phyloP scores from a whole-genome alignment of 2,797 vertebrate species.

The Hydrocynus forskahlii region DNA sequence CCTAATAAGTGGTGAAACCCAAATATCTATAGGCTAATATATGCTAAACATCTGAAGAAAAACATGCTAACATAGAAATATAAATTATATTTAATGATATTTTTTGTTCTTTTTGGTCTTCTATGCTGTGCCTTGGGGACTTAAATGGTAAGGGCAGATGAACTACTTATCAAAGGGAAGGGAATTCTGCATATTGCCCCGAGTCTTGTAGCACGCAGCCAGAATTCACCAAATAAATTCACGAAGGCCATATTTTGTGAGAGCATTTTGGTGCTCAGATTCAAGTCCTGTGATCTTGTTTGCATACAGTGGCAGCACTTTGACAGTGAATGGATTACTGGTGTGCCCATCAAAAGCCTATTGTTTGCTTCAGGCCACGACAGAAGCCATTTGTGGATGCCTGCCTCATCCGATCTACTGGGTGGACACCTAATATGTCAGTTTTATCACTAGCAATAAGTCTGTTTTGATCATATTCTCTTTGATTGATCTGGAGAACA shows the following conservation, averaged over 20 bases:
- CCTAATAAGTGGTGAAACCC: not conserved
- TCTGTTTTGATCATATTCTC: slow-evolving; percentile 14
- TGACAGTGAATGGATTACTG: slow-evolving; percentile 29
- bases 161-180: not conserved
- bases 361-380: slow-evolving; percentile 2
- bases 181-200: slow-evolving; percentile 12
- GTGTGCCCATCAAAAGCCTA: slow-evolving; percentile 16
- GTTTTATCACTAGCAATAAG: slow-evolving; percentile 7
- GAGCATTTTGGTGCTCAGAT: slow-evolving; percentile 28
- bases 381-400: slow-evolving; percentile 2
- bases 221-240: slow-evolving; percentile 43
- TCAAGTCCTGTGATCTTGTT: slow-evolving; percentile 37
- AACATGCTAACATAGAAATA: slow-evolving; percentile 43
- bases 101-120: slow-evolving; percentile 25
- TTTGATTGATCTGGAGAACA: not conserved
- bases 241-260: slow-evolving; percentile 53
- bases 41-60: slow-evolving; percentile 17
- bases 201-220: slow-evolving; percentile 25
- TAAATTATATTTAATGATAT: slow-evolving; percentile 16
- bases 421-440: slow-evolving; percentile 31
- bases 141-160: slow-evolving; percentile 1
- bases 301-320: slow-evolving; percentile 36
- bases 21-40: slow-evolving; percentile 3
- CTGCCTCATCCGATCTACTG: slow-evolving; percentile 2
- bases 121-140: slow-evolving; percentile 20